Base-by-base conservation (phyloP, 2,888 invertebrate genomes). In the Chrysopilus asiliformis region DNA sequence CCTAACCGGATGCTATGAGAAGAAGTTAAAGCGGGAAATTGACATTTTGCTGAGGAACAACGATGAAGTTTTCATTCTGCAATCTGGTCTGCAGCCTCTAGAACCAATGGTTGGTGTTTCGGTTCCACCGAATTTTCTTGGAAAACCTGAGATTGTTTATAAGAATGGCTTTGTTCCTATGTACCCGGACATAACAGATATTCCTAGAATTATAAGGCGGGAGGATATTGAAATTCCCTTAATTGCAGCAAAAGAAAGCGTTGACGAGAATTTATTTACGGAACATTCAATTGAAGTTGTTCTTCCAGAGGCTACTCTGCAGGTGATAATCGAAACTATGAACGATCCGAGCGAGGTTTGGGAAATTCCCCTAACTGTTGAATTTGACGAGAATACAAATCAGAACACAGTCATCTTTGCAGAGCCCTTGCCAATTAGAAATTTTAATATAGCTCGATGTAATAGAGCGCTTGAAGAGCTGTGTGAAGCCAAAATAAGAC, bases 201-300 rank as follows among this genome's bases (percentile, higher is more conserved):
- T n/a, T n/a, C n/a, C n/a, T n/a, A n/a, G n/a, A n/a, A n/a, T n/a
- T n/a, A n/a, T n/a, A n/a, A 12, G 13, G 9, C 9, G 13, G 5
- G 26, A 8, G 13, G 13, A 6, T 10, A 26, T 26, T 12, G 13
- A 8, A 12, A 26, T 10, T 10, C n/a, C n/a, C 7, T 5, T 8
- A 26, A 12, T 10, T n/a, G 6, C 13, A 5, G 5, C 6, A 12
- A 26, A n/a, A n/a, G 26, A 26, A 26, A 26, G 26, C 13, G 9
- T 5, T 8, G n/a, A 26, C 9, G n/a, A n/a, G n/a, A n/a, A n/a
- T n/a, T n/a, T n/a, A n/a, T n/a, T n/a, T n/a, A n/a, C n/a, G n/a
- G n/a, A n/a, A n/a, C n/a, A n/a, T n/a, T 8, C n/a, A 8, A 31
- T 31, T n/a, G 31, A 31, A n/a, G 13, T 31, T 9, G 6, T 31